Conservation (phyloP, 2,113 vertebrate species). For the Polyodon spathula region DNA sequence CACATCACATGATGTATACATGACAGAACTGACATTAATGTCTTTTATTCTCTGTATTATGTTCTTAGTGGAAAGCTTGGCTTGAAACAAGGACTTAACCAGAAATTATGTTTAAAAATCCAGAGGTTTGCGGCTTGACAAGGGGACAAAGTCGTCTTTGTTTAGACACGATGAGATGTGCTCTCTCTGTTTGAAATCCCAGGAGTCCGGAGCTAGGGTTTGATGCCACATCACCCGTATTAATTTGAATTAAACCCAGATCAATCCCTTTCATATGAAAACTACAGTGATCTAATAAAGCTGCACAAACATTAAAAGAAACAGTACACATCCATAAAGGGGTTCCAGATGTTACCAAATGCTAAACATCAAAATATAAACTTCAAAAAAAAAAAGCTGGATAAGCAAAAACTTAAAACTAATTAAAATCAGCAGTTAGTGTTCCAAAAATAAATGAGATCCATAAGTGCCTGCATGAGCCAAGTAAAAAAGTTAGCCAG, state of each 20-base stretch:
- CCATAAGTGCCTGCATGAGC: slow-evolving; percentile 60
- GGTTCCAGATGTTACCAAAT: slow-evolving; percentile 63
- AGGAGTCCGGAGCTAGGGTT: slow-evolving; percentile 31
- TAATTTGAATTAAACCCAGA: slow-evolving; percentile 64
- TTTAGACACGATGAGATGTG: slow-evolving; percentile 32
- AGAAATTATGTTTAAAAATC: neutral
- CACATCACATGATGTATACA: too few relatives aligned
- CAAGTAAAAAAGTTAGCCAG: slow-evolving; percentile 58
- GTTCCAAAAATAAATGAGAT: slow-evolving; percentile 74
- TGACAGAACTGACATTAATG: too few relatives aligned
- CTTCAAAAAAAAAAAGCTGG: slow-evolving; percentile 41
- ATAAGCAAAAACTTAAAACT: slow-evolving; percentile 60
- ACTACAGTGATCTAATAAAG: slow-evolving; percentile 53
- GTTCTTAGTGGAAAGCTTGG: too few relatives aligned
- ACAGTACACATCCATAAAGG: slow-evolving; percentile 53
- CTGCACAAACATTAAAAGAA: slow-evolving; percentile 55
- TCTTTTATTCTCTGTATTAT: too few relatives aligned
- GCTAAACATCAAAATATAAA: slow-evolving; percentile 62
- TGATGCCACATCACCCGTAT: slow-evolving; percentile 61
- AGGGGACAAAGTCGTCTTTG: slow-evolving; percentile 29
- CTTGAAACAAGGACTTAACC: too few relatives aligned
- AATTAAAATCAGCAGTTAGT: slow-evolving; percentile 59
- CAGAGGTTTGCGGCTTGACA: slow-evolving; percentile 14
- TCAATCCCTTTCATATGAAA: slow-evolving; percentile 54
- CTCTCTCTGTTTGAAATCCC: slow-evolving; percentile 38